phyloP scores from a whole-genome alignment of 2,113 vertebrate species.

The Oncorhynchus gorbuscha region DNA sequence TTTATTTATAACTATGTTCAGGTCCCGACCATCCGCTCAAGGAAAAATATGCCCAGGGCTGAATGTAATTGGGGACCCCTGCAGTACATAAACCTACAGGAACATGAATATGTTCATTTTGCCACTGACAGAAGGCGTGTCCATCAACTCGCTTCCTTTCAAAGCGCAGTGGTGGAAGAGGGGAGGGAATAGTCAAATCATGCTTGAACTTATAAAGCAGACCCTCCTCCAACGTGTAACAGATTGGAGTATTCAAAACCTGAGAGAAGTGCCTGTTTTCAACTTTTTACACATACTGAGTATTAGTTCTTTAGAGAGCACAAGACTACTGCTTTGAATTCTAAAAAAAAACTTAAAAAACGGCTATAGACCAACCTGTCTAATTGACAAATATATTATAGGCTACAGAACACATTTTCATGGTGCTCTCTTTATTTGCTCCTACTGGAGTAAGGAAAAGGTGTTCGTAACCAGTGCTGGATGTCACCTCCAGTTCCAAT shows the following conservation, averaged over 20 bases:
- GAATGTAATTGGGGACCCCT: no score
- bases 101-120: neutral
- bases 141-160: neutral
- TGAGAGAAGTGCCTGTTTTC: no score
- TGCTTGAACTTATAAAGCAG: slow-evolving; percentile 10
- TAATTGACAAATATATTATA: no score
- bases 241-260: no score
- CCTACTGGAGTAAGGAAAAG: slow-evolving; percentile 25
- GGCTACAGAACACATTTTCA: slow-evolving; percentile 25
- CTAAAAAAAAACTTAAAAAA: neutral
- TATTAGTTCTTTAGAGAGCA: no score
- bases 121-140: neutral
- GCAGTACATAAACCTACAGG: no score
- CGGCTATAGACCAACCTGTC: no score
- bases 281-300: no score
- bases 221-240: slow-evolving; percentile 7
- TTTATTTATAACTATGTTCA: no score
- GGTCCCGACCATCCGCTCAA: no score
- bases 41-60: no score
- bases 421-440: slow-evolving; percentile 38
- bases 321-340: no score
- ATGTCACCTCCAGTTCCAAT: slow-evolving; percentile 51
- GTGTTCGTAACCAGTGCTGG: slow-evolving; percentile 19
- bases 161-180: neutral
- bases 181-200: slow-evolving; percentile 66